Base-by-base conservation (phyloP, 2,797 vertebrate genomes). In the Acanthurus tractus region DNA sequence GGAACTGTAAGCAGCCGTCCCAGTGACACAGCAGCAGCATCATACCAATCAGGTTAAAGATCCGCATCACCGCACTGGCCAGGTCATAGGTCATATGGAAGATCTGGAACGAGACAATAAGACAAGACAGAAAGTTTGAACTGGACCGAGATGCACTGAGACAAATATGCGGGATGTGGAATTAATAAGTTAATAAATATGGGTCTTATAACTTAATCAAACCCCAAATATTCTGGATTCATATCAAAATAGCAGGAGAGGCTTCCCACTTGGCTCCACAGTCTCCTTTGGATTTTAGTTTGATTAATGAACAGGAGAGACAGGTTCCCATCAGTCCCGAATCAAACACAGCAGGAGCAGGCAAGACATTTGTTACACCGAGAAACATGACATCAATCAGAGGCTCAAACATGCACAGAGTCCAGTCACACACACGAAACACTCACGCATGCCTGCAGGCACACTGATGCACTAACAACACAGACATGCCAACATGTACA, bases 71-170 rank as follows among this genome's bases (percentile, higher is more conserved):
- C 0, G 97, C 97, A 1, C 97, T 99, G 64, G 97, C 97, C 93
- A 99, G 93, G 93, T 99, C 97, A 1, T 98, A 98, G 53, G 97
- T 98, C 97, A 98, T 98, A 87, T 98, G 97, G 94, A 98, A 99
- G 81, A 99, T 98, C 97, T 98, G 88, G n/a, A 74, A 44, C 0
- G 1, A 53, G 57, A 80, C 13, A 70, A 62, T 8, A 42, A 82
- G 52, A 81, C 8, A 49, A 14, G 20, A 22, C 53, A 20, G 49
- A n/a, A 55, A 49, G 73, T 78, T 76, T 10, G 63, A 76, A 73
- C 18, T 46, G 22, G 44, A 40, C n/a, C 42, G 44, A 54, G 20
- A 77, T 14, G 15, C 53, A 46, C 15, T 12, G 14, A 40, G 20
- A 64, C 13, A 34, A 40, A 68, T 0, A 63, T 15, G 11, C 15